A percentile compares a stretch with the other conserved stretches of the same genome.
Conservation (phyloP, 2,113 vertebrate species). For the Otocyon megalotis region DNA sequence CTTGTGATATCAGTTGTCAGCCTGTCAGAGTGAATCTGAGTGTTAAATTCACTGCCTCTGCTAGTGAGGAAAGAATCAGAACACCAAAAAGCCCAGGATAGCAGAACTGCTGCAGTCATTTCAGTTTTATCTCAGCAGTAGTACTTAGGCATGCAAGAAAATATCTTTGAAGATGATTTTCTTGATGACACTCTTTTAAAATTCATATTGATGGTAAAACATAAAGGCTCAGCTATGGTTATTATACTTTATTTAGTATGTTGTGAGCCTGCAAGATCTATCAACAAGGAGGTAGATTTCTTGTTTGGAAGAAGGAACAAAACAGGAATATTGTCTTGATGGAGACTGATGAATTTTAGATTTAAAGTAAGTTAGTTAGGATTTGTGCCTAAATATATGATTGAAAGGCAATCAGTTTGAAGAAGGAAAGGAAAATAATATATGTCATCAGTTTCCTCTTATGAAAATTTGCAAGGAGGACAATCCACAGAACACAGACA, state of each 20-base stretch:
- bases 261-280: not conserved
- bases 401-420: not conserved
- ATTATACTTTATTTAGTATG: conserved; percentile 50
- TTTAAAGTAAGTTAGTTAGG: not conserved
- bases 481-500: not conserved
- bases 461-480: conserved; percentile 55
- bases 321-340: not conserved
- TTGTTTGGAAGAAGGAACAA: not conserved
- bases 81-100: conserved; percentile 56
- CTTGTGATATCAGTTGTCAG: conserved; percentile 84
- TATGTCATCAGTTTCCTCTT: not conserved
- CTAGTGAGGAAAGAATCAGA: conserved; percentile 72
- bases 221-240: conserved; percentile 41
- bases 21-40: conserved; percentile 83
- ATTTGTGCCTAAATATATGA: not conserved
- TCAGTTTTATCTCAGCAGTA: conserved; percentile 39
- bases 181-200: conserved; percentile 51
- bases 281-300: not conserved
- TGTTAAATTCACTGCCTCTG: conserved; percentile 76
- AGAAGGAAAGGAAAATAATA: not conserved
- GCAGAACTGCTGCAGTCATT: conserved; percentile 40
- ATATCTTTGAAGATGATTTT: conserved; percentile 69
- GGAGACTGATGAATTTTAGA: not conserved
- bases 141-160: conserved; percentile 61
- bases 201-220: conserved; percentile 72